A percentile compares a stretch with the other conserved stretches of the same genome.
Conservation (phyloP, 1,140 invertebrate species). For the Papilio glaucus region DNA sequence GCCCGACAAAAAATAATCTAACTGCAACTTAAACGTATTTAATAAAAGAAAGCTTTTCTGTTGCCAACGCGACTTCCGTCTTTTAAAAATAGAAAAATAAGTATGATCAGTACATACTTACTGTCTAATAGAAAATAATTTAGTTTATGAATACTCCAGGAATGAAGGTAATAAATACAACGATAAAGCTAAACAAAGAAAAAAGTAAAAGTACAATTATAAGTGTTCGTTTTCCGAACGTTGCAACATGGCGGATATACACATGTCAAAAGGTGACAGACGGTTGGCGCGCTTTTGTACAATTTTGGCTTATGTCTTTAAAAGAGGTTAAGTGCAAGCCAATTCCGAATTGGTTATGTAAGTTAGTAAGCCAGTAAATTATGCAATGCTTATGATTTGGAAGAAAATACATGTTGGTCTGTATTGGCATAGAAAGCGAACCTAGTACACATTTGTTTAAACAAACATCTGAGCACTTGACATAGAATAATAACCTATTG, state of each 20-base stretch:
- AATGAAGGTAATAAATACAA: neutral
- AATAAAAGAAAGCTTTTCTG: too few species aligned
- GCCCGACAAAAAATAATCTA: too few species aligned
- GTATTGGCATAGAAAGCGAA: neutral
- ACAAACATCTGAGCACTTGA: neutral
- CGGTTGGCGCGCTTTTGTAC: constrained; percentile 52
- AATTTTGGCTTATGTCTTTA: constrained; percentile 35
- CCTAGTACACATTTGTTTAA: neutral
- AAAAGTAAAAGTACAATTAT: constrained; percentile 58
- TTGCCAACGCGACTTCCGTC: neutral
- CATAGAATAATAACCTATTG: neutral
- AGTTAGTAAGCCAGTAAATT: constrained; percentile 3
- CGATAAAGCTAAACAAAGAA: constrained; percentile 7
- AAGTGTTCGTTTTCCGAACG: constrained; percentile 44
- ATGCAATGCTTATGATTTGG: constrained; percentile 1
- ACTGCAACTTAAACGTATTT: too few species aligned
- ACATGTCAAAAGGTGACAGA: constrained; percentile 46
- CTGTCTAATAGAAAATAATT: neutral
- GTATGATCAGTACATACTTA: neutral
- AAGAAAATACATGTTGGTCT: neutral
- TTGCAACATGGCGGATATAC: constrained; percentile 49
- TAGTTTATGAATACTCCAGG: neutral
- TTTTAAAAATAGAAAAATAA: neutral
- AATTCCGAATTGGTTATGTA: constrained; percentile 16
- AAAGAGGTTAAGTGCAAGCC: constrained; percentile 32